Percentiles rank a stretch among this genome's conserved stretches.
Conservation (phyloP, 2,113 vertebrate genomes). For the Pelodiscus sinensis region DNA sequence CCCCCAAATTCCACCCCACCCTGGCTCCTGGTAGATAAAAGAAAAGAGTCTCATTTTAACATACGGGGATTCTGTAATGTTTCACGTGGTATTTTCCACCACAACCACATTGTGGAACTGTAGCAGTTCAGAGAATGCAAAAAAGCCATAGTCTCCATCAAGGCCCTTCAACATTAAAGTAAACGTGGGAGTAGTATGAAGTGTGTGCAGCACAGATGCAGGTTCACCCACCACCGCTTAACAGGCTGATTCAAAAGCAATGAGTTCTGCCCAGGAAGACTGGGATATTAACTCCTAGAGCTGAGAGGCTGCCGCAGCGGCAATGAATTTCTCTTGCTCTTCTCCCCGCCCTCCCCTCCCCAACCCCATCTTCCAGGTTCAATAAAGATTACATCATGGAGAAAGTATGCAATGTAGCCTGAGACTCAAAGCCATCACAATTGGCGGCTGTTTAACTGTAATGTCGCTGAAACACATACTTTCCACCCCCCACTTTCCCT, state of each 20-base stretch:
- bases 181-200: background rate
- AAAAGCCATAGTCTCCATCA: background rate
- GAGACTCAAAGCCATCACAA: slow-evolving; percentile 95
- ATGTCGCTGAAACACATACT: slow-evolving; percentile 89
- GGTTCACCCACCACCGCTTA: slow-evolving; percentile 19
- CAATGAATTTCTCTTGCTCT: slow-evolving; percentile 62
- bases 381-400: slow-evolving; percentile 99
- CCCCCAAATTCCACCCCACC: background rate
- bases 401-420: slow-evolving; percentile 95
- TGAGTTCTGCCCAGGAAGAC: slow-evolving; percentile 42
- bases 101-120: slow-evolving; percentile 31
- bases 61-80: background rate
- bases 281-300: slow-evolving; percentile 86
- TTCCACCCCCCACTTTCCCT: slow-evolving; percentile 67
- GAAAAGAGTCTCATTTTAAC: slow-evolving; percentile 2
- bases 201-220: slow-evolving; percentile 37
- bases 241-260: slow-evolving; percentile 36
- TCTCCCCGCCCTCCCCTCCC: slow-evolving; percentile 53
- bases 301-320: slow-evolving; percentile 68
- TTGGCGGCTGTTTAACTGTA: slow-evolving; percentile 92
- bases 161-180: slow-evolving; percentile 51
- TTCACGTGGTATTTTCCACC: slow-evolving; percentile 43
- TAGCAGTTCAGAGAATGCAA: background rate
- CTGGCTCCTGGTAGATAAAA: background rate
- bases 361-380: slow-evolving; percentile 92